Percentiles rank a stretch among this genome's conserved stretches.
phyloP scores from a whole-genome alignment of 2,797 vertebrate genomes.

The Lutjanus campechanus region DNA sequence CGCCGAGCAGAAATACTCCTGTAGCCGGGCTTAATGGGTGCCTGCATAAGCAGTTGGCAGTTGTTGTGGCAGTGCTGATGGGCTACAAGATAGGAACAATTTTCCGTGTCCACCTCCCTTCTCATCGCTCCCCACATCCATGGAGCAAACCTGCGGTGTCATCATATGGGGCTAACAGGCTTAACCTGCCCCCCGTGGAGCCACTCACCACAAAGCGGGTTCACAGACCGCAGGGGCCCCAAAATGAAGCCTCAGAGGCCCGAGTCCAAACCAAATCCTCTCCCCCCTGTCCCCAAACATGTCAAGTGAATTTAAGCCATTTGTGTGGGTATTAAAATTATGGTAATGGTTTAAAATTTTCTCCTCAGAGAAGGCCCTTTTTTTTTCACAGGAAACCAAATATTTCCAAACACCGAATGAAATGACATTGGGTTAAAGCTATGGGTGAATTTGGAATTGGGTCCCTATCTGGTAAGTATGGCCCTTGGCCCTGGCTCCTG shows the following conservation, averaged over 20 bases:
- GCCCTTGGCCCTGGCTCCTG: slow-evolving; percentile 50
- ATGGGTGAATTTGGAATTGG: slow-evolving; percentile 45
- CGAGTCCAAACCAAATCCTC: slow-evolving; percentile 52
- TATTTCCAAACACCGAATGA: slow-evolving; percentile 27
- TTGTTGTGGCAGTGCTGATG: slow-evolving; percentile 9
- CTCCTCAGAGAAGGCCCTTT: neutral
- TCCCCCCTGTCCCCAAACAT: slow-evolving; percentile 28
- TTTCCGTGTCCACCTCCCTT: slow-evolving; percentile 45
- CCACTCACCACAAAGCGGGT: slow-evolving; percentile 54
- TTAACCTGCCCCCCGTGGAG: slow-evolving; percentile 69
- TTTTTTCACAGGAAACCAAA: slow-evolving; percentile 36
- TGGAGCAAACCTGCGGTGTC: slow-evolving; percentile 51
- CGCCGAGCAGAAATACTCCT: slow-evolving; percentile 55
- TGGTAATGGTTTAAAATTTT: slow-evolving; percentile 28
- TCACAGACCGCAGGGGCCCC: slow-evolving; percentile 44
- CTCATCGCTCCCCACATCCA: slow-evolving; percentile 8
- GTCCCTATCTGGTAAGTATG: slow-evolving; percentile 46
- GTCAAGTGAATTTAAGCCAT: slow-evolving; percentile 56
- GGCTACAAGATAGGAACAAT: slow-evolving; percentile 41
- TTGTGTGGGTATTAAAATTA: slow-evolving; percentile 46
- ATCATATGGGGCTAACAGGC: slow-evolving; percentile 70
- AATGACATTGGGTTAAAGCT: slow-evolving; percentile 35
- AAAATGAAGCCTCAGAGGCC: slow-evolving; percentile 42
- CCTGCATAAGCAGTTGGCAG: slow-evolving; percentile 52
- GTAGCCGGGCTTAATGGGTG: slow-evolving; percentile 55